These are phyloP conservation scores for Episyrphus balteatus DNA, from an alignment of 1,140 invertebrate genomes.

Conservation along the genomic window DNA sequence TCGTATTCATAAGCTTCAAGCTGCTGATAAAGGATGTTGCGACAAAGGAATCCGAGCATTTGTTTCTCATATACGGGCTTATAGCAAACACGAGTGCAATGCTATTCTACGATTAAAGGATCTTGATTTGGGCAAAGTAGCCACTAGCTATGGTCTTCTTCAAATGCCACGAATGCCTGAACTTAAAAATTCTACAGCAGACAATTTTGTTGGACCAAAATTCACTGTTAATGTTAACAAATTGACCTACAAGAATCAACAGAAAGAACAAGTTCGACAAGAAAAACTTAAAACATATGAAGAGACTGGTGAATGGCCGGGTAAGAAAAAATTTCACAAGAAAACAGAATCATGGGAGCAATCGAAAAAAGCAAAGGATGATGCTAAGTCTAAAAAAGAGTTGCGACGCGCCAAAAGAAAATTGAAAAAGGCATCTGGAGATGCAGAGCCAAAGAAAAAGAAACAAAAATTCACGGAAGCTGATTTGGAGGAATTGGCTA, in stretches of 20 bases:
- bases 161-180: constrained; percentile 93
- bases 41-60: constrained; percentile 88
- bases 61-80: constrained; percentile 89
- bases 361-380: constrained; percentile 61
- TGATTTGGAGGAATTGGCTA: constrained; percentile 72
- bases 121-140: constrained; percentile 75
- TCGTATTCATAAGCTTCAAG: constrained; percentile 21
- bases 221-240: constrained; percentile 57
- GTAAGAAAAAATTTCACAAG: constrained; percentile 50
- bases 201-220: constrained; percentile 52
- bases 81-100: constrained; percentile 92
- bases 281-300: constrained; percentile 60
- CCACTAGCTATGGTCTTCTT: constrained; percentile 78
- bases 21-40: constrained; percentile 61
- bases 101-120: constrained; percentile 83
- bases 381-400: constrained; percentile 48
- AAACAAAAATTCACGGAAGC: constrained; percentile 51
- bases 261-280: constrained; percentile 60
- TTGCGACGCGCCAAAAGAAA: constrained; percentile 48
- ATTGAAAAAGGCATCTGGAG: constrained; percentile 34
- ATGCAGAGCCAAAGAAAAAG: constrained; percentile 39
- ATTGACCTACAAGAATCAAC: constrained; percentile 73
- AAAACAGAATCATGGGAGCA: constrained; percentile 67
- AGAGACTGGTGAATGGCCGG: constrained; percentile 68
- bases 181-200: constrained; percentile 56